Conservation (phyloP, 1,140 invertebrate species). For the Gonatopus flavifemur region DNA sequence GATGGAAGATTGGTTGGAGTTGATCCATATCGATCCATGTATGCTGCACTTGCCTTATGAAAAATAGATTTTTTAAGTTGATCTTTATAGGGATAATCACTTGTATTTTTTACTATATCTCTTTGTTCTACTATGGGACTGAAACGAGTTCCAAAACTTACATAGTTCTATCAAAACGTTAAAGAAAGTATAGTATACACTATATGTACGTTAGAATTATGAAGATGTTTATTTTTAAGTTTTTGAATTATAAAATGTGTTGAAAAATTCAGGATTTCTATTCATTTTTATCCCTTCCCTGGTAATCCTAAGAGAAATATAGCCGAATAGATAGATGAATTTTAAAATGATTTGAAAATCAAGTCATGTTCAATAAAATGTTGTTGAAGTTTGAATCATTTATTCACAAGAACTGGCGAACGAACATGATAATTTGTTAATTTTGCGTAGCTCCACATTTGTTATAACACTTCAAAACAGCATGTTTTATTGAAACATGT, state of each 20-base stretch:
- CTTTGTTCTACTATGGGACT: constrained; percentile 24
- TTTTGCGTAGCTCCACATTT: no score
- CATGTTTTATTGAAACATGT: no score
- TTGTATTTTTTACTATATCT: constrained; percentile 29
- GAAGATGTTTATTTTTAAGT: constrained; percentile 46
- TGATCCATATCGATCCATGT: constrained; percentile 11
- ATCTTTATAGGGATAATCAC: constrained; percentile 1
- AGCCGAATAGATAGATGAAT: no score
- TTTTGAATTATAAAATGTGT: constrained; percentile 44
- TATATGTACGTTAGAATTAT: constrained; percentile 45
- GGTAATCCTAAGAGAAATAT: no score
- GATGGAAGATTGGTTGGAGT: constrained; percentile 2
- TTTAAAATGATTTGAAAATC: no score
- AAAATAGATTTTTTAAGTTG: constrained; percentile 1
- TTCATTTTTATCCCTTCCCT: constrained; percentile 29
- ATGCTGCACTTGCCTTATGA: constrained; percentile 15
- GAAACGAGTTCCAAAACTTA: constrained; percentile 17
- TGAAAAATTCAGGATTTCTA: constrained; percentile 26
- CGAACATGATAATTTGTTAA: no score
- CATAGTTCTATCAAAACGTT: constrained; percentile 43
- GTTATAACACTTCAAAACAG: no score
- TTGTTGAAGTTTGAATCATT: no score
- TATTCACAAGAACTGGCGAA: no score
- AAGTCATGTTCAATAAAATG: no score
- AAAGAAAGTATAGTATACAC: constrained; percentile 47